These are phyloP conservation scores for Sarcophaga rosellei DNA, from an alignment of 2,888 invertebrate species.

Conservation along the genomic window DNA sequence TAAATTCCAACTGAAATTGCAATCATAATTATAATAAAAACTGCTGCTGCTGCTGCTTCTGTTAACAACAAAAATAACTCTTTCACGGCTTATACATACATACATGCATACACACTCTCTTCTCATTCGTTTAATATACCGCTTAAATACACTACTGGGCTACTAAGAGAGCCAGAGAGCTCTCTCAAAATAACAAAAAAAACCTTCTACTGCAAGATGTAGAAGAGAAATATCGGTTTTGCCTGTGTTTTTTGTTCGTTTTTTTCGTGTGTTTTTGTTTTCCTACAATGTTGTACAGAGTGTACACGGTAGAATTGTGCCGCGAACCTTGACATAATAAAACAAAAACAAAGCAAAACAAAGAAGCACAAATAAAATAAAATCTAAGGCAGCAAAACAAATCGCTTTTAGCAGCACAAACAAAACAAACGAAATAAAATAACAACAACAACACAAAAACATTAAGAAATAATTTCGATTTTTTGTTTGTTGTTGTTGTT, in stretches of 20 bases:
- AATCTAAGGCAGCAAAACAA: conserved; percentile 69
- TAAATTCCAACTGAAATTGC: no score
- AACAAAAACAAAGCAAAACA: conserved; percentile 57
- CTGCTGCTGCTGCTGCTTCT: no score
- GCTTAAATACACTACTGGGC: neutral
- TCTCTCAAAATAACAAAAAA: neutral
- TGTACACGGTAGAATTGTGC: conserved; percentile 73
- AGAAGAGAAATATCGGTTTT: conserved; percentile 27
- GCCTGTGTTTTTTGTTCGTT: neutral
- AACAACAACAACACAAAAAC: conserved; percentile 37
- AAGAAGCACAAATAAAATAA: conserved; percentile 36
- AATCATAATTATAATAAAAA: no score
- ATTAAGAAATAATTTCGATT: conserved; percentile 61
- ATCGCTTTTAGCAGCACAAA: conserved; percentile 35
- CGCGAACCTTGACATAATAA: conserved; percentile 79
- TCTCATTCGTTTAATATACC: no score
- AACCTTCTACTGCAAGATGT: neutral
- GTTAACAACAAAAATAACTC: no score
- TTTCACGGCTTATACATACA: no score
- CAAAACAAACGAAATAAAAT: neutral
- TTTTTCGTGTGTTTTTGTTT: conserved; percentile 29
- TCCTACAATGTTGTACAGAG: conserved; percentile 38
- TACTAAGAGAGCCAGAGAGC: neutral
- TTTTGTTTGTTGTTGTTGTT: conserved; percentile 42
- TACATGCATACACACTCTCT: no score